Conservation (phyloP, 1,140 invertebrate genomes). For the Condylostylus longicornis region DNA sequence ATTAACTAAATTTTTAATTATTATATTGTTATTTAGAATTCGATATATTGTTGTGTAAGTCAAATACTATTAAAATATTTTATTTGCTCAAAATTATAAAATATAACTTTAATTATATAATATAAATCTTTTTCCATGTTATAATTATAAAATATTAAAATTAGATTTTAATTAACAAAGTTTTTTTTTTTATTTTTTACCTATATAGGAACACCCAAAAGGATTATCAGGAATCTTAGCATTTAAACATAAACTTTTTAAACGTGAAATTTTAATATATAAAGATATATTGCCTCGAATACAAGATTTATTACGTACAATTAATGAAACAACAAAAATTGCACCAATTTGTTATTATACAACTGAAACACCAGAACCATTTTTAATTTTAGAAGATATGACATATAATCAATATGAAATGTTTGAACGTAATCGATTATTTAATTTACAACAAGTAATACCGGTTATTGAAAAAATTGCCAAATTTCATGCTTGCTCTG, state of each 20-base stretch:
- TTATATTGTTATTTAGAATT: too few relatives aligned
- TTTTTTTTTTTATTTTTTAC: too few relatives aligned
- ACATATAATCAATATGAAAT: slow-evolving; percentile 20
- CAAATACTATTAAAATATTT: too few relatives aligned
- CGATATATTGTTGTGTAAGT: too few relatives aligned
- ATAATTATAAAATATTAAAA: background rate
- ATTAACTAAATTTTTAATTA: too few relatives aligned
- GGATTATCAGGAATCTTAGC: slow-evolving; percentile 25
- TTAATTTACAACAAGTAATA: slow-evolving; percentile 26
- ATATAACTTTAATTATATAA: too few relatives aligned
- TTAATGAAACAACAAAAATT: slow-evolving; percentile 25
- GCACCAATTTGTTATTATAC: slow-evolving; percentile 29
- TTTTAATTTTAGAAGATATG: slow-evolving; percentile 26
- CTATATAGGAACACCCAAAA: slow-evolving; percentile 22
- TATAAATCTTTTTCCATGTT: background rate
- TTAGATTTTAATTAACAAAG: background rate
- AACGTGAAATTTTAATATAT: slow-evolving; percentile 27
- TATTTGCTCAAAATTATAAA: too few relatives aligned
- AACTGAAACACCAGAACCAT: slow-evolving; percentile 25
- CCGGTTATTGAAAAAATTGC: slow-evolving; percentile 36
- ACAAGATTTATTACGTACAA: slow-evolving; percentile 18
- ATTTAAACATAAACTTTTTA: slow-evolving; percentile 24
- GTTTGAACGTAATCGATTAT: slow-evolving; percentile 23
- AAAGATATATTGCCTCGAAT: slow-evolving; percentile 25
- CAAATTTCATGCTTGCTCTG: slow-evolving; percentile 39